phyloP scores from a whole-genome alignment of 1,140 invertebrate genomes.

The Leptoteleia sp. region DNA sequence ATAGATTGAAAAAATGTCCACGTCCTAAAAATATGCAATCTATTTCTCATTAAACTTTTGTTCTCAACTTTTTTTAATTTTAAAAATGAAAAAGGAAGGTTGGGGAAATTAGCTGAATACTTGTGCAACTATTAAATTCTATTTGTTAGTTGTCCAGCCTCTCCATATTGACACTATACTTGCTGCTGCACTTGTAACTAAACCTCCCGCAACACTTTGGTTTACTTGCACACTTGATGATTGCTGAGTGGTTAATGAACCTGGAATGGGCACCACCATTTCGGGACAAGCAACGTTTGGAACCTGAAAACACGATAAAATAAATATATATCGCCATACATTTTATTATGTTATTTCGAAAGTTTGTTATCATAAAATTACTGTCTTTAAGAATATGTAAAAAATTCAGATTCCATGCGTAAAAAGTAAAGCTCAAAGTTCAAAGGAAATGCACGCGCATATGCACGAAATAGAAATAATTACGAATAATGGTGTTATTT shows the following conservation, averaged over 20 bases:
- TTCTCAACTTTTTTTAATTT: too few species aligned
- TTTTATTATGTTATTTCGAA: too few species aligned
- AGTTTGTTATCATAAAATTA: too few species aligned
- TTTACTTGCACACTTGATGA: conserved; percentile 82
- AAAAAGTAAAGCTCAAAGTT: too few species aligned
- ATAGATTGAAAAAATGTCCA: conserved; percentile 36
- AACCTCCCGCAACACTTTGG: conserved; percentile 83
- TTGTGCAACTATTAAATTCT: conserved; percentile 57
- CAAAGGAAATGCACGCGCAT: too few species aligned
- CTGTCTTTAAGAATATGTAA: too few species aligned
- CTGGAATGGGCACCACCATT: conserved; percentile 78
- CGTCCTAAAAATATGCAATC: conserved; percentile 23
- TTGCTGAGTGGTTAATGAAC: conserved; percentile 80
- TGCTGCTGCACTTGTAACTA: conserved; percentile 86
- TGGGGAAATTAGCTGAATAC: conserved; percentile 17
- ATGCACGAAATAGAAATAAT: too few species aligned
- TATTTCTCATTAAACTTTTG: conserved; percentile 13
- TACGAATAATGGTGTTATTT: too few species aligned
- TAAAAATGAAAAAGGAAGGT: too few species aligned
- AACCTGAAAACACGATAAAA: conserved; percentile 75
- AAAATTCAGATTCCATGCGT: too few species aligned
- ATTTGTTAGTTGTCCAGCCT: conserved; percentile 83
- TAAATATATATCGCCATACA: too few species aligned
- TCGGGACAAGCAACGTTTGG: conserved; percentile 82
- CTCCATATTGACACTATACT: conserved; percentile 87